Conservation (phyloP, 2,113 vertebrate genomes). For the Antennarius striatus region DNA sequence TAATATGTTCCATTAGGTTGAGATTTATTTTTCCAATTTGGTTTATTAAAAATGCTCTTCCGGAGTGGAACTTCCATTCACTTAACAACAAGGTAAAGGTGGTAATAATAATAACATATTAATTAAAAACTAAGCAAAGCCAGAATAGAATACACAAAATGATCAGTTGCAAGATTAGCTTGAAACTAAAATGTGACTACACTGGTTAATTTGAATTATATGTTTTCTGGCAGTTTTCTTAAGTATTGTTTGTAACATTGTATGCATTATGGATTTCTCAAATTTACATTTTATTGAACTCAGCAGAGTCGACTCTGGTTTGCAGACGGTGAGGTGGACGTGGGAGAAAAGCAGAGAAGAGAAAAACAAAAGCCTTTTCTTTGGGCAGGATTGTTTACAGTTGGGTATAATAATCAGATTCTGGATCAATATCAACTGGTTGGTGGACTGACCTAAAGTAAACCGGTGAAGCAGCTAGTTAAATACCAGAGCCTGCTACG, state of each 20-base stretch:
- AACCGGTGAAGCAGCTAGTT: slow-evolving; percentile 70
- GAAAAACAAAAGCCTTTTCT: slow-evolving; percentile 28
- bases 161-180: too few species aligned
- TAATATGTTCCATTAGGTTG: not conserved
- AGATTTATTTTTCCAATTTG: too few species aligned
- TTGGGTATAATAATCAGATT: slow-evolving; percentile 28
- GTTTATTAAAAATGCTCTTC: too few species aligned
- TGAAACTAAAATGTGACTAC: too few species aligned
- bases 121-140: slow-evolving; percentile 14
- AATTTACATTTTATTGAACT: not conserved
- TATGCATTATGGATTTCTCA: not conserved
- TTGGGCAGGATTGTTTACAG: slow-evolving; percentile 42
- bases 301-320: not conserved
- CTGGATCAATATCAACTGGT: slow-evolving; percentile 52
- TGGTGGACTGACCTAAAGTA: slow-evolving; percentile 53
- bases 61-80: too few species aligned
- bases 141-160: too few species aligned
- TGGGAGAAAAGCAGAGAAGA: slow-evolving; percentile 24
- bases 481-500: slow-evolving; percentile 47
- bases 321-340: slow-evolving; percentile 11
- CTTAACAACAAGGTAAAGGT: too few species aligned
- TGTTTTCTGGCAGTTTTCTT: too few species aligned
- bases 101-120: slow-evolving; percentile 14
- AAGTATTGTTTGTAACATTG: not conserved
- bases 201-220: too few species aligned